Evolutionary conservation across 2,113 vertebrate genomes (phyloP), one percentile per base, ranked within the genome.

Genomic region (Gulo gulo): DNA sequence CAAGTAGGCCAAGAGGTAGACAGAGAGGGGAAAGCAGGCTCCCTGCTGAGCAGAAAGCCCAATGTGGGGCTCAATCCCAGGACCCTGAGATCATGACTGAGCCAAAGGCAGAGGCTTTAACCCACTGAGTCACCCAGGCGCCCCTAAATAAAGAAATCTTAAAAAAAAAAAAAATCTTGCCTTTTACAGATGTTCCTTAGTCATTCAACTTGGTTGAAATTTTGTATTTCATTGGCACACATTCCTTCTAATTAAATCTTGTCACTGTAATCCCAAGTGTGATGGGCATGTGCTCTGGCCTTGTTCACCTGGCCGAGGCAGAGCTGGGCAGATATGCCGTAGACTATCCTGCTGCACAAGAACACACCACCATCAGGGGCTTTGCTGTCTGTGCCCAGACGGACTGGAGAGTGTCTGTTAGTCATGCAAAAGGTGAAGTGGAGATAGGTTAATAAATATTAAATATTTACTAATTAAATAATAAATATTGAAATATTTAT

Each of bases 391-490:
- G 34, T 39, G 50, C 50, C 79, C 42, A 36, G 89, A 47, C 2
- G 0, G 3, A 4, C 36, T 2, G 0, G 24, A 71, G 13, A 26
- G 42, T 29, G 12, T 18, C 71, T 4, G 0, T 20, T 15, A 61
- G 34, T 55, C 36, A 34, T 47, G 1, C 10, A 31, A 63, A 42
- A 12, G 16, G n/a, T 47, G 55, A 55, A 15, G 36, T 63, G 18
- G 55, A 81, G 34, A 45, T 34, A 9, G 52, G 26, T 50, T 47
- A 61, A 65, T 31, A 31, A 65, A 65, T 65, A 31, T 31, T 65
- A 31, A 31, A 31, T 65, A 6, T 65, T 65, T 65, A 65, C 14
- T 31, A 14, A 31, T 31, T 61, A 61, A 26, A 26, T n/a, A 61
- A 65, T 31, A 63, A 63, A 63, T 65, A 65, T 15, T 65, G 59